Percentiles rank a stretch among this genome's conserved stretches.
Conservation (phyloP, 2,888 invertebrate species). For the Torymus aiolomorphi region DNA sequence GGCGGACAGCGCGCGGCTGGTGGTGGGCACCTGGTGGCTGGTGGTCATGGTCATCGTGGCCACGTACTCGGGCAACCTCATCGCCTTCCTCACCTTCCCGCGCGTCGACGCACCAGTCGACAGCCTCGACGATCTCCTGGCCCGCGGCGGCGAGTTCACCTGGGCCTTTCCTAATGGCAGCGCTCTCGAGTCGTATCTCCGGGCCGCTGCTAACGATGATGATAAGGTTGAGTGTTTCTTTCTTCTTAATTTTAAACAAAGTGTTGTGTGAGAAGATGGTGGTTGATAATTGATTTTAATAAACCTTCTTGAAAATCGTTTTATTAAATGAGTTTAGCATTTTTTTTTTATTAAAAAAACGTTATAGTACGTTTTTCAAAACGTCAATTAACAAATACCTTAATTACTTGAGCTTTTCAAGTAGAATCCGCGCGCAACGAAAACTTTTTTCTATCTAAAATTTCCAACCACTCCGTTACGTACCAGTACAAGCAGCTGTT, state of each 20-base stretch:
- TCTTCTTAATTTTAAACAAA: too few relatives aligned
- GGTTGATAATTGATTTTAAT: too few relatives aligned
- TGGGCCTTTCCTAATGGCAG: slow-evolving; percentile 88
- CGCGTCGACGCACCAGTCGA: slow-evolving; percentile 86
- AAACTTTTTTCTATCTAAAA: too few relatives aligned
- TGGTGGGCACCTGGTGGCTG: slow-evolving; percentile 95
- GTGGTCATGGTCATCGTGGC: slow-evolving; percentile 92
- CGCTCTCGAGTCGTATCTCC: slow-evolving; percentile 83
- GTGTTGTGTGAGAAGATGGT: too few relatives aligned
- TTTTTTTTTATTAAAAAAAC: too few relatives aligned
- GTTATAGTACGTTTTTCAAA: too few relatives aligned
- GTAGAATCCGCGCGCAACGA: too few relatives aligned
- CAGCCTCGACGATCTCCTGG: slow-evolving; percentile 81
- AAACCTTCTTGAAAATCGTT: too few relatives aligned
- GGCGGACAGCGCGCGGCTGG: slow-evolving; percentile 89
- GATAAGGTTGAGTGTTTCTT: slow-evolving; percentile 61
- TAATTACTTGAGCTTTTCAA: too few relatives aligned
- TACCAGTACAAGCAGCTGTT: slow-evolving; percentile 78
- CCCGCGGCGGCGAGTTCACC: slow-evolving; percentile 79
- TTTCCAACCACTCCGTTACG: too few relatives aligned
- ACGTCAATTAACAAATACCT: too few relatives aligned
- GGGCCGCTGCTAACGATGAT: slow-evolving; percentile 81
- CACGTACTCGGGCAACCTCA: slow-evolving; percentile 94
- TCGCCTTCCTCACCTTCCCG: slow-evolving; percentile 94
- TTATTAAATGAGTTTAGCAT: too few relatives aligned